Evolutionary conservation across 2,113 vertebrate species (phyloP).

Genomic region (Diglossa brunneiventris): DNA sequence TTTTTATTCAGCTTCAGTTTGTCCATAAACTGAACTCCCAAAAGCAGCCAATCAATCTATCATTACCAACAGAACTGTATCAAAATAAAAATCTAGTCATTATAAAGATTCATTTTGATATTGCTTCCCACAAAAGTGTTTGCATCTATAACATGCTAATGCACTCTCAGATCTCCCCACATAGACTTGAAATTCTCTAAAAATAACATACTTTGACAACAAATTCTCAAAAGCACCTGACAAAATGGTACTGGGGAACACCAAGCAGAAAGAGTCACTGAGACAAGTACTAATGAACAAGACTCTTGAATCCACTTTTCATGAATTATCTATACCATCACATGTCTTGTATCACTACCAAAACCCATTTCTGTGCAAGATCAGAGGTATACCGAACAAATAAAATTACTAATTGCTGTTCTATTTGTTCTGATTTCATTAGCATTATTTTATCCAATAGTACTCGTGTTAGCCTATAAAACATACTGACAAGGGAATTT

Average conservation of each 20-base stretch:
- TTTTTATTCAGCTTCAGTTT: background rate
- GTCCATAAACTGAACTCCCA: background rate
- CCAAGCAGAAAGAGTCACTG: background rate
- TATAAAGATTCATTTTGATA: background rate
- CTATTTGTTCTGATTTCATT: background rate
- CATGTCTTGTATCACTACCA: background rate
- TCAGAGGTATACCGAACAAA: background rate
- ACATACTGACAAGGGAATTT: background rate
- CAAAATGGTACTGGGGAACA: background rate
- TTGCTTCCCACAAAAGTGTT: background rate
- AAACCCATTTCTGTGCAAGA: background rate
- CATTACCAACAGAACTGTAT: background rate
- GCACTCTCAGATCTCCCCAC: background rate
- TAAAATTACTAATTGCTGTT: background rate
- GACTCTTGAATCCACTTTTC: background rate
- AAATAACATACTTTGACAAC: background rate
- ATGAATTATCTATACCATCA: background rate
- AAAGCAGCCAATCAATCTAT: background rate
- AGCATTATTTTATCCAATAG: background rate
- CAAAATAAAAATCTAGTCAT: background rate
- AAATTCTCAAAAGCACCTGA: background rate
- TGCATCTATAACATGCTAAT: background rate
- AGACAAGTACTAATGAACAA: background rate
- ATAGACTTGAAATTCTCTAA: background rate
- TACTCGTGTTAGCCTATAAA: background rate